A percentile compares a stretch with the other conserved stretches of the same genome.
Conservation (phyloP, 2,888 invertebrate species). For the Amblyjoppa fuscipennis region DNA sequence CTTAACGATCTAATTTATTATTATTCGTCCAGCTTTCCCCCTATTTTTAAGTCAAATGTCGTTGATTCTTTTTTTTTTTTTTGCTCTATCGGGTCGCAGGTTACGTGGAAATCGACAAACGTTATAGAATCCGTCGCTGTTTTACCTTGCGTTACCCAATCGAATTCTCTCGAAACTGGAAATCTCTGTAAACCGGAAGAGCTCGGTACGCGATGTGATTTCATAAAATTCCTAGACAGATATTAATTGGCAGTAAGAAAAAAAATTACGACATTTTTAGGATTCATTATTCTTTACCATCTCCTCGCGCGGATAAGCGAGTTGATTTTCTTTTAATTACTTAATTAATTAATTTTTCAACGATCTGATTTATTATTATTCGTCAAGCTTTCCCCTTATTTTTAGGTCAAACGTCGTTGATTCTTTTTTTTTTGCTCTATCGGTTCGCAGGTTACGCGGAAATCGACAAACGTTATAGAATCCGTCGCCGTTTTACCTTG, state of each 20-base stretch:
- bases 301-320: no score
- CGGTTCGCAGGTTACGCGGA: constrained; percentile 3
- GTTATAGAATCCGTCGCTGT: not conserved
- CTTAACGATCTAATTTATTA: not conserved
- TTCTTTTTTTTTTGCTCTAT: not conserved
- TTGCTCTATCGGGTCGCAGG: not conserved
- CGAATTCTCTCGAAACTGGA: no score
- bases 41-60: not conserved
- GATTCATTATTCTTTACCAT: no score
- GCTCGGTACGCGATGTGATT: no score
- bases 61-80: not conserved
- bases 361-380: not conserved
- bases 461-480: constrained; percentile 13
- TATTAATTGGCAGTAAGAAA: no score
- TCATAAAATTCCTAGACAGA: no score
- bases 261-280: no score
- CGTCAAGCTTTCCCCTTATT: not conserved
- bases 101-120: constrained; percentile 13
- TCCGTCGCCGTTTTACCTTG: not conserved
- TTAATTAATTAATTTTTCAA: not conserved
- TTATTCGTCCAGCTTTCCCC: not conserved
- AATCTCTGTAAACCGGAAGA: no score
- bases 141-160: no score
- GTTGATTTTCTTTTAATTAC: not conserved
- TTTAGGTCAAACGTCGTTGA: not conserved